These are phyloP conservation scores for Leptatherina wallacei DNA, from an alignment of 2,797 vertebrate species.

Conservation along the genomic window DNA sequence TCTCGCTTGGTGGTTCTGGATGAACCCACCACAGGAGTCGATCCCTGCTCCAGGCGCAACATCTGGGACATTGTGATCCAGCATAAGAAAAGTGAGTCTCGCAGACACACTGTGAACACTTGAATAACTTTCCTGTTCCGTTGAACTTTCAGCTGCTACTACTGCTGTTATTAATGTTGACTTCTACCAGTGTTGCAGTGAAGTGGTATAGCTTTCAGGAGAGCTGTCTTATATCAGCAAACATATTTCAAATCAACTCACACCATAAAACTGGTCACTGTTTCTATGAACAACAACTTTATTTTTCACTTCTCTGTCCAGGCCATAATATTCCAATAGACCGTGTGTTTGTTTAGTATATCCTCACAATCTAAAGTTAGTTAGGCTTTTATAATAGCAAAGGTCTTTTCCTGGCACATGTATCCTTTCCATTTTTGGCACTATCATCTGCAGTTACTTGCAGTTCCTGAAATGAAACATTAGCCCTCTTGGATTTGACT, in stretches of 20 bases:
- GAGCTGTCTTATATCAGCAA: not conserved
- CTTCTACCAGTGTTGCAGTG: not conserved
- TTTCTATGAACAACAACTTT: not conserved
- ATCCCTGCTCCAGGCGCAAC: conserved; percentile 94
- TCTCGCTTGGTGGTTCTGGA: conserved; percentile 95
- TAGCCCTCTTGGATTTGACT: not conserved
- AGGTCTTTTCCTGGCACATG: too few species aligned
- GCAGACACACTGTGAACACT: not conserved
- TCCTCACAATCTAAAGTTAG: not conserved
- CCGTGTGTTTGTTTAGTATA: not conserved
- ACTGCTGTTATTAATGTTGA: not conserved
- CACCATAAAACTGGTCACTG: not conserved
- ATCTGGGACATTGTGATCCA: conserved; percentile 98
- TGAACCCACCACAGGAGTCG: conserved; percentile 97
- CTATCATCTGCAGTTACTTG: not conserved
- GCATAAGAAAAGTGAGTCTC: conserved; percentile 89
- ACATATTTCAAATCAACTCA: not conserved
- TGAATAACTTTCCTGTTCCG: not conserved
- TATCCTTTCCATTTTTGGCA: too few species aligned
- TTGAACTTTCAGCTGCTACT: not conserved
- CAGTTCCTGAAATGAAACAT: not conserved
- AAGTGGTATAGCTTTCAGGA: not conserved
- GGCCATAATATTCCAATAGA: too few species aligned
- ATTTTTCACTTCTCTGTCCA: not conserved
- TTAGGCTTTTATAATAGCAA: not conserved